These are phyloP conservation scores for Carassius auratus DNA, from an alignment of 2,113 vertebrate genomes.

Conservation along the genomic window DNA sequence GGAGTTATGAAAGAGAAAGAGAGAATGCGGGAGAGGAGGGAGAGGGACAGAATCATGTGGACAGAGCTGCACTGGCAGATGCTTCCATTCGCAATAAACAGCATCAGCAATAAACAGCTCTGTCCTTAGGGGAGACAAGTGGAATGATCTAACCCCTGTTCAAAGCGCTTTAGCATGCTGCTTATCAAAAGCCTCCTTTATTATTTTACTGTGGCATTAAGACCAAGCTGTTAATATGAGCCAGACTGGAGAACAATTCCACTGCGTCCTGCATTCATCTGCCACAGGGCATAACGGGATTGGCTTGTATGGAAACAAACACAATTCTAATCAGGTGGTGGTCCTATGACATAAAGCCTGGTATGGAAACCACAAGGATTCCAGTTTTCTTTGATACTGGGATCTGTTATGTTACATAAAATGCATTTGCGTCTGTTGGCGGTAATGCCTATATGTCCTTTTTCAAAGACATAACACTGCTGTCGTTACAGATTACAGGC, in stretches of 20 bases:
- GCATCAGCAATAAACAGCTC: constrained; percentile 68
- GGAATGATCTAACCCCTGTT: constrained; percentile 57
- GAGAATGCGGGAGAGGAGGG: constrained; percentile 39
- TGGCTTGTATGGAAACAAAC: constrained; percentile 47
- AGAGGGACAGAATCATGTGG: constrained; percentile 23
- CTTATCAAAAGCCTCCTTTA: constrained; percentile 65
- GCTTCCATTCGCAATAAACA: constrained; percentile 62
- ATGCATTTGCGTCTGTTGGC: neutral
- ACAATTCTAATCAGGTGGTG: constrained; percentile 24
- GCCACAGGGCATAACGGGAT: constrained; percentile 61
- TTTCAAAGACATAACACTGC: constrained; percentile 2
- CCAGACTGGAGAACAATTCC: constrained; percentile 57
- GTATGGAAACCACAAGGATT: constrained; percentile 20
- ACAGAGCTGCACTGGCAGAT: constrained; percentile 50
- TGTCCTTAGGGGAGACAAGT: constrained; percentile 58
- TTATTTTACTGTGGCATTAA: constrained; percentile 54
- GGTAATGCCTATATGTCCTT: neutral
- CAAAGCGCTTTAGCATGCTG: constrained; percentile 59
- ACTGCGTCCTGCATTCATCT: constrained; percentile 62
- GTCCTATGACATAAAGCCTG: neutral
- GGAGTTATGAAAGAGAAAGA: constrained; percentile 52
- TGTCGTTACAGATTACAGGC: neutral
- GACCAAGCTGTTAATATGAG: constrained; percentile 56
- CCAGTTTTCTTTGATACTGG: neutral
- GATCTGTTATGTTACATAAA: constrained; percentile 17